Conservation (phyloP, 1,140 invertebrate genomes). For the Neuroterus valhalla region DNA sequence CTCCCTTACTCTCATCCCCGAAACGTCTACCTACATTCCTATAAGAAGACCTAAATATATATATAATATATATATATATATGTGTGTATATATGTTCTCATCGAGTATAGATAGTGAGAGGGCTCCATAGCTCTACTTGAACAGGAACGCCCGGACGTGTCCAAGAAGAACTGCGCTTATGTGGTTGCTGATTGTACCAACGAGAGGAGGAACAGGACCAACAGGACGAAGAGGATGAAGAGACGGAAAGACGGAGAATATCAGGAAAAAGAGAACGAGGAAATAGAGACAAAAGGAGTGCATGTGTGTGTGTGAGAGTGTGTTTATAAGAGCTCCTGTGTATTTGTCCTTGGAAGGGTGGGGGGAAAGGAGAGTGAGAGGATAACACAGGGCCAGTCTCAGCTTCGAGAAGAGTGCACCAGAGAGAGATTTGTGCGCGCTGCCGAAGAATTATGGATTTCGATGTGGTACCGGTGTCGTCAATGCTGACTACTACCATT, state of each 20-base stretch:
- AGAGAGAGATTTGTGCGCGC: slow-evolving; percentile 53
- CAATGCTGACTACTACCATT: slow-evolving; percentile 42
- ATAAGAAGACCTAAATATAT: neutral
- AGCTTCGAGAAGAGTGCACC: slow-evolving; percentile 23
- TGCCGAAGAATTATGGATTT: slow-evolving; percentile 63
- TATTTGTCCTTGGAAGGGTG: neutral
- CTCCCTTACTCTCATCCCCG: slow-evolving; percentile 5
- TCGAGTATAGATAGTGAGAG: slow-evolving; percentile 57
- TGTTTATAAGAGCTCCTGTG: slow-evolving; percentile 41
- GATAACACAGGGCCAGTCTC: slow-evolving; percentile 15
- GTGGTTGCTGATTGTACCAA: slow-evolving; percentile 60
- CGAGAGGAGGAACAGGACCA: slow-evolving; percentile 35
- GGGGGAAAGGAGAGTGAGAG: neutral
- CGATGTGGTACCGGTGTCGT: slow-evolving; percentile 54
- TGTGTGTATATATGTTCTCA: no score
- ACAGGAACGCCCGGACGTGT: slow-evolving; percentile 64
- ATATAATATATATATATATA: no score
- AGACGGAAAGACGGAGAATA: no score
- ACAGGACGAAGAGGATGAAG: slow-evolving; percentile 32
- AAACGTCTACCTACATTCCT: slow-evolving; percentile 18
- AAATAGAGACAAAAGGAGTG: slow-evolving; percentile 39
- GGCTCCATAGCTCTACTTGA: slow-evolving; percentile 60
- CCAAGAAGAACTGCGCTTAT: slow-evolving; percentile 69
- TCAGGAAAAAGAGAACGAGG: slow-evolving; percentile 39
- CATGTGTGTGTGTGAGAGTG: slow-evolving; percentile 40